phyloP scores from a whole-genome alignment of 2,797 vertebrate genomes.

The Lindbergichthys nudifrons region DNA sequence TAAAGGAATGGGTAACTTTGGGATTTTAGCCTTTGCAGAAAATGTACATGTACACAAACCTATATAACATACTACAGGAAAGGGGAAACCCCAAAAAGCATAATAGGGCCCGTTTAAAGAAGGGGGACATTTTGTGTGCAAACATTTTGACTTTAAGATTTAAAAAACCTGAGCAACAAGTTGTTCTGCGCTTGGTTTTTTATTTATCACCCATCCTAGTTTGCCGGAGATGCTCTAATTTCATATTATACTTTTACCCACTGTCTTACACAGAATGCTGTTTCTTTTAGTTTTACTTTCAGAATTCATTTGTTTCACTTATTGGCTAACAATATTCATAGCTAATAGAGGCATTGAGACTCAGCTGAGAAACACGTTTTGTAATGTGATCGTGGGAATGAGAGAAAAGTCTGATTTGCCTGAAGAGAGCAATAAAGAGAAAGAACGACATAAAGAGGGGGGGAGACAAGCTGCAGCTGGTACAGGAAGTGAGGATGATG shows the following conservation, averaged over 20 bases:
- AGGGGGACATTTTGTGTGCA: no score
- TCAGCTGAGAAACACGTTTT: conserved; percentile 55
- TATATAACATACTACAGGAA: no score
- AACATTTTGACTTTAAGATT: no score
- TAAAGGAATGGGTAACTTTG: not conserved
- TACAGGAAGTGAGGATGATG: conserved; percentile 72
- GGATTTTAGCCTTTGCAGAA: no score
- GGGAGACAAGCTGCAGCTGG: conserved; percentile 76
- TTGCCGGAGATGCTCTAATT: not conserved
- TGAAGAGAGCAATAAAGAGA: conserved; percentile 40
- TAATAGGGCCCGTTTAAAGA: no score
- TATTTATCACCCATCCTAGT: not conserved
- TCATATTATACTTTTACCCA: not conserved
- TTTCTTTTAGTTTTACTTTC: conserved; percentile 1
- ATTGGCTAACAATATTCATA: conserved; percentile 37
- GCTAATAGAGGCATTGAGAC: conserved; percentile 40
- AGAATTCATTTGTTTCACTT: conserved; percentile 1
- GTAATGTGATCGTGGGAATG: conserved; percentile 77
- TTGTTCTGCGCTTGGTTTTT: not conserved
- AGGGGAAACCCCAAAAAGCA: no score
- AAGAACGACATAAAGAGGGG: conserved; percentile 10
- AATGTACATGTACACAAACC: no score
- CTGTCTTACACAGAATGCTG: not conserved
- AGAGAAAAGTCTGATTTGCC: conserved; percentile 45
- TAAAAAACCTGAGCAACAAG: no score